Base-by-base conservation (phyloP, 2,888 invertebrate species). In the Thera britannica region DNA sequence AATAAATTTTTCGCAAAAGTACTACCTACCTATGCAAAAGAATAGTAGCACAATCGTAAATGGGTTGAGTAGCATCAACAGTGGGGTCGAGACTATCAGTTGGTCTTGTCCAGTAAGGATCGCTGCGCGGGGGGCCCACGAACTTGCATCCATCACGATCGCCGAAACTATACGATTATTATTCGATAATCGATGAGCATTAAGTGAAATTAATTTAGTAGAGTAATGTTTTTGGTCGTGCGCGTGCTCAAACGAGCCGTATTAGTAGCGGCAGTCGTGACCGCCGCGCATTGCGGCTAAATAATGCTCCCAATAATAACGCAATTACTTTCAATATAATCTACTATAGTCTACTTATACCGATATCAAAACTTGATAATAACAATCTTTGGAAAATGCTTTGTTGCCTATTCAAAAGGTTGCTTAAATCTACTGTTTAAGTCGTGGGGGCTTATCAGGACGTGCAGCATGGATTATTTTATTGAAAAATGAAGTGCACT, bases 191-290 rank as follows among this genome's bases (percentile, higher is more conserved):
- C 89, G 89, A 92, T 90, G 89, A 87, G 86, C 88, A 90, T 90
- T 92, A 92, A 92, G 88, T 90, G 89, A 92, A 92, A 93, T 93
- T 92, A 92, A 93, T 93, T 91, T 91, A 90, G 90, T 92, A 88
- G 89, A 87, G 88, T 90, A 92, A 93, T 88, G 85, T 85, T 82
- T 78, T 83, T 74, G 86, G 82, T 90, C 90, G 90, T 90, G 89
- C 86, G 89, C 85, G 88, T 85, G 87, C 89, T 84, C 87, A 86
- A 85, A 85, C 88, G 83, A 84, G 82, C 88, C 86, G 86, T 73
- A 73, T 77, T 74, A 76, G 76, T 74, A 74, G 77, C 75, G 75
- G 63, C 66, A 68, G 77, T 82, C 84, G 84, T 86, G 87, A 86
- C 83, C 83, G 75, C 81, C 71, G 80, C 77, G 70, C 81, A 74